Percentiles rank a stretch among this genome's conserved stretches.
Conservation (phyloP, 2,113 vertebrate species). For the Carassius auratus region DNA sequence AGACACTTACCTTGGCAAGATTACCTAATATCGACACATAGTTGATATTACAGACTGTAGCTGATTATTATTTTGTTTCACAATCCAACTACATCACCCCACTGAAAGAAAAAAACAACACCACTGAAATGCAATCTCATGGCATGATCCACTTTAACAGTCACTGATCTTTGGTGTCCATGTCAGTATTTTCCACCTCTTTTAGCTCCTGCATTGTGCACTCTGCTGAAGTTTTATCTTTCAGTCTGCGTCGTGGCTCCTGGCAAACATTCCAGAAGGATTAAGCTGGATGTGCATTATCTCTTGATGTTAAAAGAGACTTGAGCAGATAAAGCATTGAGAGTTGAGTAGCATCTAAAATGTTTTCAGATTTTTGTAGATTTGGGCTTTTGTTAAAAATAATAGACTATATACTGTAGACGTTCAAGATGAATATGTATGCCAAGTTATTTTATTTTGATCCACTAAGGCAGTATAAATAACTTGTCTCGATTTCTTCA, state of each 20-base stretch:
- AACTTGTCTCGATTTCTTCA: no score
- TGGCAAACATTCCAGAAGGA: neutral
- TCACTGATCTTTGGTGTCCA: neutral
- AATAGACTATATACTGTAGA: neutral
- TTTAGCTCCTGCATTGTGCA: neutral
- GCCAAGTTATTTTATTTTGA: neutral
- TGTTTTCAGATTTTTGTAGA: neutral
- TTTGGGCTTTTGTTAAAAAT: neutral
- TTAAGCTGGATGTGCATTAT: neutral
- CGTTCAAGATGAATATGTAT: neutral
- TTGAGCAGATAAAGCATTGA: no score
- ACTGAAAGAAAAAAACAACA: neutral
- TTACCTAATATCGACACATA: neutral
- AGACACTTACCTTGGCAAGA: neutral
- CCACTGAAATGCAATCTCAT: neutral
- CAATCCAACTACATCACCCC: neutral
- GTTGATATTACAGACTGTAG: neutral
- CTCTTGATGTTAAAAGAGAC: neutral
- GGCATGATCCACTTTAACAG: neutral
- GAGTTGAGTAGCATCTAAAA: neutral
- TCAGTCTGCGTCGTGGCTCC: neutral
- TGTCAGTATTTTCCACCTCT: neutral
- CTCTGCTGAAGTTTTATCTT: neutral
- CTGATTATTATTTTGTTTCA: neutral
- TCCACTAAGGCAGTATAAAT: neutral